Base-by-base conservation (phyloP, 2,113 vertebrate species). In the Xiphorhynchus elegans region DNA sequence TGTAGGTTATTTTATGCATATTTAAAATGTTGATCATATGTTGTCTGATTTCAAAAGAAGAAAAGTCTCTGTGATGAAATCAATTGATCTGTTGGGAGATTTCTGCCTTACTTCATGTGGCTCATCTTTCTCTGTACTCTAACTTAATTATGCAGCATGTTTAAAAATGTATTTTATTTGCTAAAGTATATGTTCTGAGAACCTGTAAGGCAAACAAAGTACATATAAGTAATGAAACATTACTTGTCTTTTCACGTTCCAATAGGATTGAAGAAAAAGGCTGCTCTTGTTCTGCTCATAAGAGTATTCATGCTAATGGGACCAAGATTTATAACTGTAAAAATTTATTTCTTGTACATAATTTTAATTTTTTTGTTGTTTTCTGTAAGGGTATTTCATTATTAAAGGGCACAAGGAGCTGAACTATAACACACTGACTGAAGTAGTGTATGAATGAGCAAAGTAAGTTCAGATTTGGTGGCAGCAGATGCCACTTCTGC, bases 1-100 rank as follows among this genome's bases (percentile, higher is more conserved):
- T 90, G 33, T 73, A 53, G 21, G 62, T 93, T 85, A 44, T 77
- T 83, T 90, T 90, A 84, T 84, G 40, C 53, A 44, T 72, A 53
- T 88, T 76, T 75, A 37, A 79, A 81, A 69, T 62, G 31, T 50
- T 94, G 42, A 42, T 87, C 10, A 6, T 52, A 58, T 42, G 23
- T 67, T 92, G 35, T 53, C 53, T 93, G n/a, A 72, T 92, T 80
- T 92, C 70, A 76, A 87, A 97, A 84, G 74, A 84, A 77, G 37
- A 39, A 79, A 83, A 50, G 25, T 50, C 25, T 72, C 84, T 94
- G 56, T 80, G 39, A 77, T 91, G 55, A 69, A 84, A n/a, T 66
- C 6, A 37, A 2, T 76, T 80, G 21, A 62, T 90, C 42, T 76
- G 0, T 19, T 25, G 33, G 59, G 46, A 66, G 39, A 23, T 86